Conservation (phyloP, 2,888 invertebrate species). For the Rhamnusium bicolor region DNA sequence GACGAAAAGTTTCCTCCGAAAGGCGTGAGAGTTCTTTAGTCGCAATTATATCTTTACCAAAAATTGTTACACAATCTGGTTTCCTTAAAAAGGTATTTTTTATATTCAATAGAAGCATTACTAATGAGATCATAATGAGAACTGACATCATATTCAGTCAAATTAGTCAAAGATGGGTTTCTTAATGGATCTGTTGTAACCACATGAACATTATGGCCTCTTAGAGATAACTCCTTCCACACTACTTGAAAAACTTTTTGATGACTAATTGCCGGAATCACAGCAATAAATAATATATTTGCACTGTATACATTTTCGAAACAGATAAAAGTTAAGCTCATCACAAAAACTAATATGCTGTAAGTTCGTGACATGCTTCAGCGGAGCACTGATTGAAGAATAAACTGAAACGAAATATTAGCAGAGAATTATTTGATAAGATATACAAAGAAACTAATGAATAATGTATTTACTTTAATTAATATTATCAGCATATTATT, state of each 20-base stretch:
- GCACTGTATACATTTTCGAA: constrained; percentile 16
- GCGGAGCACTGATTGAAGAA: too few relatives aligned
- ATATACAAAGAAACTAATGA: too few relatives aligned
- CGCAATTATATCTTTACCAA: constrained; percentile 46
- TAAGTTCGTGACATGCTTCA: too few relatives aligned
- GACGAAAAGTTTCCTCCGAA: constrained; percentile 38
- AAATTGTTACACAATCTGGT: constrained; percentile 45
- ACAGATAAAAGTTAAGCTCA: neutral
- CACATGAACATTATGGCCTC: constrained; percentile 52
- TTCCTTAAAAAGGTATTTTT: constrained; percentile 38
- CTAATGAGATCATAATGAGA: constrained; percentile 32
- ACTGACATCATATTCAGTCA: constrained; percentile 49
- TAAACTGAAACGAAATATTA: too few relatives aligned
- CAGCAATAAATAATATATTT: constrained; percentile 49
- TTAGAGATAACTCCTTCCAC: constrained; percentile 49
- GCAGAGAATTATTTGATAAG: too few relatives aligned
- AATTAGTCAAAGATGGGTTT: constrained; percentile 42
- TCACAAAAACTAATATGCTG: neutral
- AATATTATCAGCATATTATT: too few relatives aligned
- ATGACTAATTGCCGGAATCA: constrained; percentile 49
- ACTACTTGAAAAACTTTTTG: constrained; percentile 52
- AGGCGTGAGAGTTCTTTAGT: constrained; percentile 41
- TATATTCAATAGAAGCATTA: neutral
- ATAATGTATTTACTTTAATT: too few relatives aligned
- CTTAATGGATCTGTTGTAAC: constrained; percentile 49